Percentiles rank a stretch among this genome's conserved stretches.
phyloP scores from a whole-genome alignment of 2,797 vertebrate genomes.

The Typhlichthys eigenmanni region DNA sequence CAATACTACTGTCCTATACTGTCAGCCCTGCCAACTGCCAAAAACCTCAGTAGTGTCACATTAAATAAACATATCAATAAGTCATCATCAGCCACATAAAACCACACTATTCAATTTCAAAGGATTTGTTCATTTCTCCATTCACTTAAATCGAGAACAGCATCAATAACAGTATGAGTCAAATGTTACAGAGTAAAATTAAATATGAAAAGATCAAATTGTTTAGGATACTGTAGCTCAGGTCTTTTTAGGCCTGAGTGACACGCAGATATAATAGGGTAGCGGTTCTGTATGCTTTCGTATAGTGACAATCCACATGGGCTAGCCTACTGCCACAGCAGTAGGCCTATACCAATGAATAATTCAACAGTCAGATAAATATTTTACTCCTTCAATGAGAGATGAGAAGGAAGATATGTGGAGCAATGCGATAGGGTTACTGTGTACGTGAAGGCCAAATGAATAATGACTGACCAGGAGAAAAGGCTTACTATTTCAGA shows the following conservation, averaged over 20 bases:
- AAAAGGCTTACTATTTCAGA: constrained; percentile 25
- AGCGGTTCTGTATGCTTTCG: constrained; percentile 23
- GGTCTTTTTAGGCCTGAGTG: neutral
- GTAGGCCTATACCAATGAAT: constrained; percentile 54
- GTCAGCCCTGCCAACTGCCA: neutral
- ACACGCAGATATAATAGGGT: neutral
- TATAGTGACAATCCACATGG: constrained; percentile 24
- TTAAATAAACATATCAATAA: constrained; percentile 13
- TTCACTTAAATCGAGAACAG: too few species aligned
- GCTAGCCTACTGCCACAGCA: constrained; percentile 29
- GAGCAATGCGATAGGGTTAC: constrained; percentile 47
- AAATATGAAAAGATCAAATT: too few species aligned
- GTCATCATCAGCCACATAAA: constrained; percentile 20
- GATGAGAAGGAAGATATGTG: constrained; percentile 54
- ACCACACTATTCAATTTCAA: neutral
- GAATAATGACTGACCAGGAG: constrained; percentile 64
- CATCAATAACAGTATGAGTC: too few species aligned
- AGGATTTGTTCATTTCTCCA: too few species aligned
- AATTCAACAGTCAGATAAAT: constrained; percentile 74
- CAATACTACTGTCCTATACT: neutral
- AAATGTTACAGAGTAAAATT: too few species aligned
- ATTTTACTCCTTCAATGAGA: constrained; percentile 70
- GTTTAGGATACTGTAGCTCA: too few species aligned
- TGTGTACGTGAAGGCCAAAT: constrained; percentile 29
- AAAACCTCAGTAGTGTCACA: constrained; percentile 9